These are phyloP conservation scores for Cataglyphis rosenhaueri DNA, from an alignment of 2,888 invertebrate genomes.

Conservation along the genomic window DNA sequence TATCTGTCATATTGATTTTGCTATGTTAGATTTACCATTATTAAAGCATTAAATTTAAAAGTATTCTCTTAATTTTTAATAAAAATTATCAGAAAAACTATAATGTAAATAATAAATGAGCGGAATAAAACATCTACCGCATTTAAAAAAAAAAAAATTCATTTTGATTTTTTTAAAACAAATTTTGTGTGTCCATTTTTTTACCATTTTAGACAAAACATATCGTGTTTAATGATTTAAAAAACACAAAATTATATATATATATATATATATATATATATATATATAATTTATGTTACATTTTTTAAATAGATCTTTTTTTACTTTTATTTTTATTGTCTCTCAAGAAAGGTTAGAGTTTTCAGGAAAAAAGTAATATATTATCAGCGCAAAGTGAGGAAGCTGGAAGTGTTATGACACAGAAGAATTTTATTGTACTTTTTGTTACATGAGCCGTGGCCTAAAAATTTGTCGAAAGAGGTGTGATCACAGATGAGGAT, in stretches of 20 bases:
- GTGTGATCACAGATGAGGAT: constrained; percentile 85
- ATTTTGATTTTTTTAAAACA: background rate
- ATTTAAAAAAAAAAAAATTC: background rate
- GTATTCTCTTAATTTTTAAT: background rate
- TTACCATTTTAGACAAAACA: background rate
- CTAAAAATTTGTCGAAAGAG: constrained; percentile 83
- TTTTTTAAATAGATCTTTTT: background rate
- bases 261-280: background rate
- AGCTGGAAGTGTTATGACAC: constrained; percentile 81
- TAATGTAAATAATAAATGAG: background rate
- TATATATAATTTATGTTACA: background rate
- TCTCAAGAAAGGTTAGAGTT: background rate
- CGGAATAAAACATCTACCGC: background rate
- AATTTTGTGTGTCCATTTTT: background rate
- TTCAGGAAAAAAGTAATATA: background rate
- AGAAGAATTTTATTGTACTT: constrained; percentile 84
- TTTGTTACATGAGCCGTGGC: constrained; percentile 84
- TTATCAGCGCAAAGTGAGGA: background rate
- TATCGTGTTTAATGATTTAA: background rate
- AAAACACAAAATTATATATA: background rate
- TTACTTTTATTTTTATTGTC: background rate
- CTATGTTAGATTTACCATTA: background rate
- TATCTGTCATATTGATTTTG: background rate
- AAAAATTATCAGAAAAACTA: background rate
- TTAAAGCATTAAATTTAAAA: background rate